A percentile compares a stretch with the other conserved stretches of the same genome.
These are phyloP conservation scores for Diabrotica balteata DNA, from an alignment of 2,888 invertebrate species.

Conservation along the genomic window DNA sequence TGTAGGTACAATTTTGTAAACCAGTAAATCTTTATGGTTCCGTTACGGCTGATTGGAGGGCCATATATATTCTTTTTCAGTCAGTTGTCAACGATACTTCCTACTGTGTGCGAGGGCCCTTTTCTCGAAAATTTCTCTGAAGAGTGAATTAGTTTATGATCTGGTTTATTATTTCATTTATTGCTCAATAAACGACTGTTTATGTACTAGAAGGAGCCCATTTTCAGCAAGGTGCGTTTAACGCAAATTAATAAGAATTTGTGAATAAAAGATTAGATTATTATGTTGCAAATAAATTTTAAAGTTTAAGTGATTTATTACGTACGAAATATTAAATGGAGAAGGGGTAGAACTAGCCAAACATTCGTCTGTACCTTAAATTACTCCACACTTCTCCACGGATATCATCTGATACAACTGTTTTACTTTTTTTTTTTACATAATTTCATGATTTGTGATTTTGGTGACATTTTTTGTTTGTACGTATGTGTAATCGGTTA, in stretches of 20 bases:
- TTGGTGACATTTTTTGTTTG: no score
- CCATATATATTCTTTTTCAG: constrained; percentile 31
- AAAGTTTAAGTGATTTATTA: no score
- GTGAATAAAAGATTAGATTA: constrained; percentile 9
- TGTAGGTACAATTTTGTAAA: constrained; percentile 29
- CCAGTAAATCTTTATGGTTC: constrained; percentile 32
- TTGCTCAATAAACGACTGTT: constrained; percentile 29
- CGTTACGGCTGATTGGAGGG: constrained; percentile 27
- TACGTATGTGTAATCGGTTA: no score
- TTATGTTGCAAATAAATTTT: constrained; percentile 12
- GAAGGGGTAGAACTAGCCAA: no score
- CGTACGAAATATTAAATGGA: no score
- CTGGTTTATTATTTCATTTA: constrained; percentile 22
- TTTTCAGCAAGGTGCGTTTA: constrained; percentile 31
- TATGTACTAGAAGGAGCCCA: constrained; percentile 26
- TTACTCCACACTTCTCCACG: no score
- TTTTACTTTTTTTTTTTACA: no score
- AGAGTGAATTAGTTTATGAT: neutral
- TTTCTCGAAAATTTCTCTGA: constrained; percentile 20
- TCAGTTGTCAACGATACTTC: constrained; percentile 34
- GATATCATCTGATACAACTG: no score
- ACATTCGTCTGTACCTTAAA: no score
- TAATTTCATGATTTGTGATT: no score
- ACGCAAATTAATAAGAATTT: constrained; percentile 24
- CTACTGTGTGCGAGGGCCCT: constrained; percentile 19